These are phyloP conservation scores for Bacillus rossius DNA, from an alignment of 1,140 invertebrate genomes.

Conservation along the genomic window DNA sequence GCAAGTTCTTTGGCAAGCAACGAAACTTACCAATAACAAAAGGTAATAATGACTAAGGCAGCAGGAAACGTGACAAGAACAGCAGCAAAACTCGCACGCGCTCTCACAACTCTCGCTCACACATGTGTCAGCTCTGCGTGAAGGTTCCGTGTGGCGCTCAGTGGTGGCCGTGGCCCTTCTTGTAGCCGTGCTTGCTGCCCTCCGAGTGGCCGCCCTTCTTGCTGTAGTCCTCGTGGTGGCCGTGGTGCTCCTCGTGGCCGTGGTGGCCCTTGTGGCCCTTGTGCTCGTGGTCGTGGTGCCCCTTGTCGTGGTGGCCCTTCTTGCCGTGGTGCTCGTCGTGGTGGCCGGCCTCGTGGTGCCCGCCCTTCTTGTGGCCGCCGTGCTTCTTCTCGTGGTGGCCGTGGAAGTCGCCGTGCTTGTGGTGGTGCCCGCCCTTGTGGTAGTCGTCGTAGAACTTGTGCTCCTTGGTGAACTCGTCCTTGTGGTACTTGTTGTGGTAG, in stretches of 20 bases:
- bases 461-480: constrained; percentile 77
- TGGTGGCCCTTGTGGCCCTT: constrained; percentile 65
- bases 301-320: constrained; percentile 66
- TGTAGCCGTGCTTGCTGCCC: constrained; percentile 53
- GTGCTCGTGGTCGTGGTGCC: constrained; percentile 69
- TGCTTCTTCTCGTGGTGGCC: constrained; percentile 63
- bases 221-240: constrained; percentile 56
- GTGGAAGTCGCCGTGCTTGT: constrained; percentile 63
- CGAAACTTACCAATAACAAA: no score
- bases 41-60: no score
- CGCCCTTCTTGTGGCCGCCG: constrained; percentile 64
- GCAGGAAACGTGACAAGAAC: no score
- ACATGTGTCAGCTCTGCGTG: no score
- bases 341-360: constrained; percentile 59
- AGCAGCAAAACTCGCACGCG: no score
- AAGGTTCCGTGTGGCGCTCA: no score
- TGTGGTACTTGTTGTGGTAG: constrained; percentile 54
- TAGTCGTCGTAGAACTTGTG: constrained; percentile 80
- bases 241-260: constrained; percentile 59
- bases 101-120: no score
- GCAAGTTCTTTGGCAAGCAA: no score
- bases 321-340: constrained; percentile 67
- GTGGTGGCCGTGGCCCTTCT: constrained; percentile 36
- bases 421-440: constrained; percentile 64
- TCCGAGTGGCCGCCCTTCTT: constrained; percentile 60